Evolutionary conservation across 1,140 invertebrate species (phyloP).

Genomic region (Brachionus rubens): DNA sequence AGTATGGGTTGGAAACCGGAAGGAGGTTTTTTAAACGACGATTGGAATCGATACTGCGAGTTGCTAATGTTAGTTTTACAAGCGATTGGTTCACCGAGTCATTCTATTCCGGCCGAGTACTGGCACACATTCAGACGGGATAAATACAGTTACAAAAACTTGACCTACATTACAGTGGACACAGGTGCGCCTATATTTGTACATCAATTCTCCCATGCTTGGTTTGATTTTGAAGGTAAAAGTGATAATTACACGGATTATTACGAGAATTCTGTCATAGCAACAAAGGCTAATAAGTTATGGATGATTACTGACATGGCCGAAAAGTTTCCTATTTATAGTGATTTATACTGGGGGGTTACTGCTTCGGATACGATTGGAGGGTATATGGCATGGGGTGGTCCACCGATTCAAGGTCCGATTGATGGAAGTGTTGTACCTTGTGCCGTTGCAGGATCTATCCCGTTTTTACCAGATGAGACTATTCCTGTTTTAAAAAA

Average conservation of each 20-base stretch:
- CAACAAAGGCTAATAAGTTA: neutral
- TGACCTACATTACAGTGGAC: neutral
- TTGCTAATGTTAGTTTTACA: constrained; percentile 4
- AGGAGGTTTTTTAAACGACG: neutral
- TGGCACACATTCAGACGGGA: neutral
- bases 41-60: neutral
- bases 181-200: neutral
- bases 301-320: neutral
- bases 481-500: neutral
- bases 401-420: constrained; percentile 7
- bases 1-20: constrained; percentile 14
- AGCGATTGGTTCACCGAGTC: constrained; percentile 4
- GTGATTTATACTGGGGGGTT: neutral
- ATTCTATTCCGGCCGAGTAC: neutral
- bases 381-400: constrained; percentile 7
- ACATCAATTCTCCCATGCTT: constrained; percentile 7
- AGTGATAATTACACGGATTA: constrained; percentile 1
- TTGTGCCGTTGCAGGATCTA: neutral
- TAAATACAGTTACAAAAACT: neutral
- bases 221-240: constrained; percentile 7
- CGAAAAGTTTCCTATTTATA: neutral
- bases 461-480: neutral
- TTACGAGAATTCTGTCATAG: neutral
- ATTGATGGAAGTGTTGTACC: constrained; percentile 3
- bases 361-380: neutral